phyloP scores from a whole-genome alignment of 2,888 invertebrate species.

The Homarus gammarus region DNA sequence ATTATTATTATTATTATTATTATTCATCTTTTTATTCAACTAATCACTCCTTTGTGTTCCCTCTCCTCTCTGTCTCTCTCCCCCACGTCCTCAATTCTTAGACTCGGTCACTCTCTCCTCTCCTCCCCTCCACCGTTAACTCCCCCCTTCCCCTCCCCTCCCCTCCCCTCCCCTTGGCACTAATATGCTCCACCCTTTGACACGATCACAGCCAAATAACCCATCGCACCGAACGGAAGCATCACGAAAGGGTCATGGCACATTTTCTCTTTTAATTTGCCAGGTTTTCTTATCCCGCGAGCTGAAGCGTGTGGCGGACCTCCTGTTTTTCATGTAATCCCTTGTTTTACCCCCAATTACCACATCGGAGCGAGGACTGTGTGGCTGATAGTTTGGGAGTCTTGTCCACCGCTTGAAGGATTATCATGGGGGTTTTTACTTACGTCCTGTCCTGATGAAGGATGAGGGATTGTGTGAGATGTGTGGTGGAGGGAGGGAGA shows the following conservation, averaged over 20 bases:
- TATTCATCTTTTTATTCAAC: not conserved
- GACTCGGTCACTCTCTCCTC: slow-evolving; percentile 20
- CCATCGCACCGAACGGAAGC: not conserved
- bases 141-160: not conserved
- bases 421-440: not conserved
- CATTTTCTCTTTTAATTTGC: slow-evolving; percentile 36
- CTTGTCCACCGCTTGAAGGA: no score
- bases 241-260: slow-evolving; percentile 30
- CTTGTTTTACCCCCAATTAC: not conserved
- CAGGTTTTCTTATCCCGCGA: not conserved
- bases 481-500: not conserved
- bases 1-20: no score
- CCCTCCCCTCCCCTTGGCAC: not conserved
- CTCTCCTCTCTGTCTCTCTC: slow-evolving; percentile 42
- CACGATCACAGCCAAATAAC: not conserved
- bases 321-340: not conserved
- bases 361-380: not conserved
- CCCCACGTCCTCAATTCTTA: slow-evolving; percentile 4
- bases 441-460: not conserved
- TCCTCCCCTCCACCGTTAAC: not conserved
- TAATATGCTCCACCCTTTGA: not conserved
- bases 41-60: not conserved
- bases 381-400: no score
- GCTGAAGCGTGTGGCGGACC: not conserved
- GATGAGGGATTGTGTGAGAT: not conserved